phyloP scores from a whole-genome alignment of 2,888 invertebrate species.

The Leptopilina drosophilae region DNA sequence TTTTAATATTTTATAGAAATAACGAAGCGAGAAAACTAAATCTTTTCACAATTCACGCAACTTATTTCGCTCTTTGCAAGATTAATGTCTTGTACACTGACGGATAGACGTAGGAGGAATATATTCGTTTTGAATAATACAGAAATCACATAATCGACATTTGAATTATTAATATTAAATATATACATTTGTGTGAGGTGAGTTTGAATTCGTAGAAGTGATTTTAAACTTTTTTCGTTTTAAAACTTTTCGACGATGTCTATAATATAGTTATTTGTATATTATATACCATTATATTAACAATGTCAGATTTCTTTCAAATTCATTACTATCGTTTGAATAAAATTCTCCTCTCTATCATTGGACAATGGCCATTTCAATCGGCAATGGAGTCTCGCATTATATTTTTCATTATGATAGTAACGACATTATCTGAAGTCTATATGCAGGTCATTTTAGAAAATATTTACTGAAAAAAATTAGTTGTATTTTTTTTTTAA shows the following conservation, averaged over 20 bases:
- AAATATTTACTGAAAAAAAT: not conserved
- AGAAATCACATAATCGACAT: too few relatives aligned
- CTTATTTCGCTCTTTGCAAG: not conserved
- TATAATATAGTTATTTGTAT: not conserved
- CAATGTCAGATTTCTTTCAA: conserved; percentile 14
- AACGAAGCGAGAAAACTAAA: not conserved
- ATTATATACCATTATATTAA: not conserved
- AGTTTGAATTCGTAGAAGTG: not conserved
- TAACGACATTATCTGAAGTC: not conserved
- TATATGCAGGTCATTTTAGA: not conserved
- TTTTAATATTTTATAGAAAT: not conserved
- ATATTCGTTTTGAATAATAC: not conserved
- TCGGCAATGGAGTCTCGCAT: not conserved
- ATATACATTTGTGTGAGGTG: not conserved
- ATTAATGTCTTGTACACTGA: not conserved
- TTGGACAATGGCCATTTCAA: conserved; percentile 31
- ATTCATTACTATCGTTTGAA: conserved; percentile 9
- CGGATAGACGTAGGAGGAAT: not conserved
- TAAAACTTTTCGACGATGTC: too few relatives aligned
- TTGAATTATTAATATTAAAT: not conserved
- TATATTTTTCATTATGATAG: not conserved
- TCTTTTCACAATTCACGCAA: not conserved
- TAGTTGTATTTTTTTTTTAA: too few relatives aligned
- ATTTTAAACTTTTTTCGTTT: too few relatives aligned
- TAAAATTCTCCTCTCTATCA: conserved; percentile 3